These are phyloP conservation scores for Caloenas nicobarica DNA, from an alignment of 2,113 vertebrate species.

Conservation along the genomic window DNA sequence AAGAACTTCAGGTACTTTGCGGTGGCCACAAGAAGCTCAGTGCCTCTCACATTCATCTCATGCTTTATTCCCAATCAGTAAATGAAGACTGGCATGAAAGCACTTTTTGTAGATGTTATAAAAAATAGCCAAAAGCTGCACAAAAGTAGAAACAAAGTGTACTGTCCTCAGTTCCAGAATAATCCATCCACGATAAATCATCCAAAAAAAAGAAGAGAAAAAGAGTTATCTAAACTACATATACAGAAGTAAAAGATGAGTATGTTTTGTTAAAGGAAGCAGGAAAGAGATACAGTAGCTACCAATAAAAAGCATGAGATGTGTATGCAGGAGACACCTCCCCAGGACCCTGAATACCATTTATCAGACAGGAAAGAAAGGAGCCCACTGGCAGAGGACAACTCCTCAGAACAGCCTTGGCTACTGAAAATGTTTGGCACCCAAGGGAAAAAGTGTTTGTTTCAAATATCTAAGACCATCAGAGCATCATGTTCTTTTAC, in stretches of 20 bases:
- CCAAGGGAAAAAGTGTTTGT: background rate
- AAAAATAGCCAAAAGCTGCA: background rate
- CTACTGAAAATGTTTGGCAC: background rate
- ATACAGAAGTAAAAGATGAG: background rate
- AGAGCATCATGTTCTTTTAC: background rate
- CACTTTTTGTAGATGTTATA: background rate
- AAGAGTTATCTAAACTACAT: background rate
- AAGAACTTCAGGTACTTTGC: background rate
- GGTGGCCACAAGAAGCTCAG: background rate
- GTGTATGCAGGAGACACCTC: background rate
- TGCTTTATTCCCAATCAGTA: background rate
- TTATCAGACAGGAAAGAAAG: background rate
- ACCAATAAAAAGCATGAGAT: background rate
- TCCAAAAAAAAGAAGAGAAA: background rate
- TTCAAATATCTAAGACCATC: background rate
- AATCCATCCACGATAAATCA: background rate
- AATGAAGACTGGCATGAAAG: background rate
- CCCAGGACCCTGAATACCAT: background rate
- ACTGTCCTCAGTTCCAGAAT: background rate
- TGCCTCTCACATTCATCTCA: background rate
- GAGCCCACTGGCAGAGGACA: background rate
- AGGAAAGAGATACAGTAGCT: background rate
- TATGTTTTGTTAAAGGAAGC: background rate
- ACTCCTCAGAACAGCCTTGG: background rate
- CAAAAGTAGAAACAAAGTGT: background rate